Conservation (phyloP, 2,888 invertebrate species). For the Drosophila barbarae region DNA sequence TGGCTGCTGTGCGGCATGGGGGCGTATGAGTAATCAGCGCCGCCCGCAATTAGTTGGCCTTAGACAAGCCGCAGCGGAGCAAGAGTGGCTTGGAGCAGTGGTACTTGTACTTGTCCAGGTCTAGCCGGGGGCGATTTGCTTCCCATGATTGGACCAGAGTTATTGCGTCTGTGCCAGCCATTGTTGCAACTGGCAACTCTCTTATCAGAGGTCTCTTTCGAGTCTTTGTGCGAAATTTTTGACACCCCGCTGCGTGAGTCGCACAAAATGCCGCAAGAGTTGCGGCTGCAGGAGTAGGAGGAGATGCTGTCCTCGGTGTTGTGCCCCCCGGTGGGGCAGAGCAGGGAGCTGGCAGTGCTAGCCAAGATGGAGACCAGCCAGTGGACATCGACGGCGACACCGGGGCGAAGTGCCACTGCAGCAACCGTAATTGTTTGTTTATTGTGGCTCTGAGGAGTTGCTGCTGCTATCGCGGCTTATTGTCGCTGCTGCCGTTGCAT, state of each 20-base stretch:
- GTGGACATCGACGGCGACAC: not conserved
- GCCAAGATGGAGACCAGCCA: constrained; percentile 28
- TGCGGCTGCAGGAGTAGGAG: not conserved
- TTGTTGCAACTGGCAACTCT: constrained; percentile 33
- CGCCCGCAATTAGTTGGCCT: constrained; percentile 62
- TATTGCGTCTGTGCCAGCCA: constrained; percentile 22
- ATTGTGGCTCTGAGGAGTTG: constrained; percentile 58
- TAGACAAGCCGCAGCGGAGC: constrained; percentile 43
- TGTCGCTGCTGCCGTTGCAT: constrained; percentile 50
- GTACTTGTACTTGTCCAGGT: not conserved
- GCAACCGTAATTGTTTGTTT: constrained; percentile 77
- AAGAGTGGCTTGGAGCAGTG: constrained; percentile 14
- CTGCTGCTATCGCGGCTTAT: constrained; percentile 36
- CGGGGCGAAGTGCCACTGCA: constrained; percentile 31
- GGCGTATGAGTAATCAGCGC: constrained; percentile 69
- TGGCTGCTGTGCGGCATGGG: constrained; percentile 45
- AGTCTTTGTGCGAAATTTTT: constrained; percentile 62
- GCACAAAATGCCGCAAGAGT: constrained; percentile 49
- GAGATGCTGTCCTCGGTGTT: not conserved
- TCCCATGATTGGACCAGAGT: constrained; percentile 30
- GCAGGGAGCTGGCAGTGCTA: constrained; percentile 15
- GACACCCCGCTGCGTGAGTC: constrained; percentile 63
- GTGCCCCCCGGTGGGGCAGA: constrained; percentile 17
- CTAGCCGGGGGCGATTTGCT: constrained; percentile 28
- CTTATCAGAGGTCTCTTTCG: constrained; percentile 52